Base-by-base conservation (phyloP, 2,797 vertebrate genomes). In the Pangasius djambal region DNA sequence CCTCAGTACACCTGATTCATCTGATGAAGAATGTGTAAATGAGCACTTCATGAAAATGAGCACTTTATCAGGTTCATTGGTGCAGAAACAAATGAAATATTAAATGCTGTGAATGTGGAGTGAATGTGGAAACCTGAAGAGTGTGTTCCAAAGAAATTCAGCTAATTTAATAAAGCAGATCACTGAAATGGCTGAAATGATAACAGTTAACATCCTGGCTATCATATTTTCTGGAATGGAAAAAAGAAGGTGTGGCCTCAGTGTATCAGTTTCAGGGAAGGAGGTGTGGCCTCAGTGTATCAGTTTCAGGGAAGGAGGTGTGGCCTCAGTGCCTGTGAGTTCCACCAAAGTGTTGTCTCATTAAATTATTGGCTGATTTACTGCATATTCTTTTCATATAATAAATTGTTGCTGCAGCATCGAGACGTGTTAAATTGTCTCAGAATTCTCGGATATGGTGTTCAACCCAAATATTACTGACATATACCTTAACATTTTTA, bases 21-120 rank as follows among this genome's bases (percentile, higher is more conserved):
- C 22, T 61, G 69, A 61, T 77, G 85, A 55, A 67, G 81, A 28
- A 44, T 0, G 48, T 25, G 37, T 67, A 67, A 84, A 65, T 65
- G 59, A 50, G 82, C 22, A 31, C 40, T 84, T 67, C 12, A 0
- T 84, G 59, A n/a, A 83, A 81, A 81, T 57, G 77, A 81, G 31
- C 16, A 2, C 52, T 57, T 55, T 34, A n/a, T 83, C 37, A 12
- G 83, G 40, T 69, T 52, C 83, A 69, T 28, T 69, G 52, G 63
- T 69, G 83, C 83, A 69, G 63, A 63, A 69, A 85, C 15, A 34
- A 85, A 85, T 10, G 13, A 67, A 85, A 85, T 69, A 52, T 44
- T 85, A 84, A 52, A 48, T 85, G 83, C 44, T 31, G 37, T 34
- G n/a, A 67, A 52, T 69, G 48, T 69, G 44, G 8, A 52, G 37